Evolutionary conservation across 2,113 vertebrate genomes (phyloP).

Genomic region (Mellivora capensis): DNA sequence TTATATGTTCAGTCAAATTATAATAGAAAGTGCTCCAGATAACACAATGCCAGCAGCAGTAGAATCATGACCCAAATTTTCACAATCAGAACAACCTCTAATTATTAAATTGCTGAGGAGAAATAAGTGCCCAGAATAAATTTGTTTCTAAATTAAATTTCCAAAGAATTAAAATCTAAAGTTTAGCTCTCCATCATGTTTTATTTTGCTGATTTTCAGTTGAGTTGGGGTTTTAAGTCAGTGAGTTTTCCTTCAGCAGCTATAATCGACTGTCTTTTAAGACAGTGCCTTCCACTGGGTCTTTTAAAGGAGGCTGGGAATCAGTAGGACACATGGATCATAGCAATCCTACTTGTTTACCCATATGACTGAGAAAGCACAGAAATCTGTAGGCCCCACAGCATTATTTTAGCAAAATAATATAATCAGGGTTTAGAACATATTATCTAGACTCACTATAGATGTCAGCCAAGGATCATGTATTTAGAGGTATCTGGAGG

Average conservation of each 20-base stretch:
- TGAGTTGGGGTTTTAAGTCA: neutral
- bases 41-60: constrained; percentile 19
- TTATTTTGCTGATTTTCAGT: constrained; percentile 19
- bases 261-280: neutral
- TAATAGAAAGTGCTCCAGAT: constrained; percentile 20
- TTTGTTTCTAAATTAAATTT: constrained; percentile 22
- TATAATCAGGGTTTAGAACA: neutral
- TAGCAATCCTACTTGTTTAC: neutral
- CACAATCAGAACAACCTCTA: neutral
- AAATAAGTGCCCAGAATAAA: constrained; percentile 30
- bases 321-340: neutral
- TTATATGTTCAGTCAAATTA: constrained; percentile 51
- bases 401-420: neutral
- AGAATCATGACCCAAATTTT: constrained; percentile 46
- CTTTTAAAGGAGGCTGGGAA: neutral
- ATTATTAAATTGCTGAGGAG: constrained; percentile 50
- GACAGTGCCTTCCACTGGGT: neutral
- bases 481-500: neutral
- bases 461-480: neutral
- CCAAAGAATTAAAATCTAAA: neutral
- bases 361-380: neutral
- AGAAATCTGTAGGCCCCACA: neutral
- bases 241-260: neutral
- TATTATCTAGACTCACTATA: neutral
- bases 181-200: neutral